Evolutionary conservation across 1,140 invertebrate genomes (phyloP).

Genomic region (Berghia stephanieae): DNA sequence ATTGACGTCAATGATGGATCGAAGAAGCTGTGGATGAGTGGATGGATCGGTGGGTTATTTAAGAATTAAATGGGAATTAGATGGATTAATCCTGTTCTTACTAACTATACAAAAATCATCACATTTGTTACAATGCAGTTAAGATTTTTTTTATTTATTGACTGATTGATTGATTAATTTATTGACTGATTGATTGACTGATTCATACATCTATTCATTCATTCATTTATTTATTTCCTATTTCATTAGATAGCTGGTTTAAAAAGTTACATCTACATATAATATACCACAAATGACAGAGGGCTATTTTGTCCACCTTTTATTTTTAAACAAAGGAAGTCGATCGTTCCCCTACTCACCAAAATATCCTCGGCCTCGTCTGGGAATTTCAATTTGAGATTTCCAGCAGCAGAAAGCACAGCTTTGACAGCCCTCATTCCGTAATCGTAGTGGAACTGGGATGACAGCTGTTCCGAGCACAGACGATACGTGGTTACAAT

Average conservation of each 20-base stretch:
- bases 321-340: not conserved
- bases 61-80: too few relatives aligned
- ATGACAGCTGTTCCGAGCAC: constrained; percentile 67
- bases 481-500: constrained; percentile 67
- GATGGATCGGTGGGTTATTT: not conserved
- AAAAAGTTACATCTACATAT: too few relatives aligned
- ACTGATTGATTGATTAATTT: too few relatives aligned
- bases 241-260: too few relatives aligned
- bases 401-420: constrained; percentile 67
- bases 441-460: constrained; percentile 69
- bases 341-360: constrained; percentile 41
- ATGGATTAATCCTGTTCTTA: too few relatives aligned
- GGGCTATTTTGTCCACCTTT: not conserved
- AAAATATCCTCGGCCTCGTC: constrained; percentile 67
- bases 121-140: too few relatives aligned
- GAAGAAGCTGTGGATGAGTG: constrained; percentile 56
- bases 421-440: constrained; percentile 69
- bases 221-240: too few relatives aligned
- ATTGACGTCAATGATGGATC: constrained; percentile 69
- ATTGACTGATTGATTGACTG: too few relatives aligned
- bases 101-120: too few relatives aligned
- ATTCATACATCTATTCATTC: too few relatives aligned
- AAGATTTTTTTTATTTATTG: too few relatives aligned
- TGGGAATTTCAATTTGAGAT: constrained; percentile 67
- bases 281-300: not conserved